phyloP scores from a whole-genome alignment of 2,888 invertebrate genomes.

The Dolichomitus sp. region DNA sequence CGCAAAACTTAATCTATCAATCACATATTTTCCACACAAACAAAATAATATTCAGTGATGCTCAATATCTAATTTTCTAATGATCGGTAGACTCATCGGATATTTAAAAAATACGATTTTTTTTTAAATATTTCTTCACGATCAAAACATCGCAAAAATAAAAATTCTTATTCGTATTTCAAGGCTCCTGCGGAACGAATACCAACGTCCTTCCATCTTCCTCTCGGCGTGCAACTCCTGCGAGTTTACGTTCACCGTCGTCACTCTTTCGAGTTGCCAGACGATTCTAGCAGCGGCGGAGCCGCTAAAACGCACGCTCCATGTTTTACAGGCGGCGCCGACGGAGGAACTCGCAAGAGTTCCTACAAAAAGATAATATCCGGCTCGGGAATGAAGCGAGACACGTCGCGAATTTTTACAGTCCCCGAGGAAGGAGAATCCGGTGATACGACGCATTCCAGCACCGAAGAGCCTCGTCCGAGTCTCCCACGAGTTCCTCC shows the following conservation, averaged over 20 bases:
- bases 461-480: slow-evolving; percentile 23
- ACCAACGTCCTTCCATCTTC: slow-evolving; percentile 90
- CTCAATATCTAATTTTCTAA: no score
- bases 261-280: slow-evolving; percentile 84
- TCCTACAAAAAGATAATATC: slow-evolving; percentile 67
- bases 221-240: slow-evolving; percentile 93
- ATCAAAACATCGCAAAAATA: background rate
- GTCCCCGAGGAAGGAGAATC: slow-evolving; percentile 92
- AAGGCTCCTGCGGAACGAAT: slow-evolving; percentile 92
- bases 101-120: no score
- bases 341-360: slow-evolving; percentile 48
- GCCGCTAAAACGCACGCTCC: slow-evolving; percentile 62
- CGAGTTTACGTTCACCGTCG: slow-evolving; percentile 91
- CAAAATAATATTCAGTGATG: no score
- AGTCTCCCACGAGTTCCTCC: slow-evolving; percentile 52
- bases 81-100: no score
- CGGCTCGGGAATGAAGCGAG: slow-evolving; percentile 91
- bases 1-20: no score
- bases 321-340: slow-evolving; percentile 26
- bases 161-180: slow-evolving; percentile 35
- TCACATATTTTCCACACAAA: no score
- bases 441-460: slow-evolving; percentile 68
- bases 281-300: slow-evolving; percentile 41
- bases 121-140: no score
- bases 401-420: slow-evolving; percentile 93